These are phyloP conservation scores for Pandemis corylana DNA, from an alignment of 2,888 invertebrate genomes.

Conservation along the genomic window DNA sequence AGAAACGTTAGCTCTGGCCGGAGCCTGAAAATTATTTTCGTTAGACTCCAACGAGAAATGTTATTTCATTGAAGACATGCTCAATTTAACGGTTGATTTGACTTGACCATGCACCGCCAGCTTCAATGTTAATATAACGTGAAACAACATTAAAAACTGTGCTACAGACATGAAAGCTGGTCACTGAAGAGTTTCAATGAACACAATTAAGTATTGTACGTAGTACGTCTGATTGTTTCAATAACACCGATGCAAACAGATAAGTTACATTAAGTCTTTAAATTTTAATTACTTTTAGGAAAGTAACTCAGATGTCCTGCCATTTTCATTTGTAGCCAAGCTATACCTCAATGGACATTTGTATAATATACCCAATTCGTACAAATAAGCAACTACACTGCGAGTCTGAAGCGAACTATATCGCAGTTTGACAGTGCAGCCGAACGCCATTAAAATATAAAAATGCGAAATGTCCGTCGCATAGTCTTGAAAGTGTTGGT, in stretches of 20 bases:
- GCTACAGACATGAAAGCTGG: not conserved
- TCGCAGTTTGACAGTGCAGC: no score
- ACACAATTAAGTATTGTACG: not conserved
- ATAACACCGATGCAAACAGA: not conserved
- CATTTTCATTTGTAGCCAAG: no score
- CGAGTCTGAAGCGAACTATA: no score
- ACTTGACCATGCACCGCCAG: conserved; percentile 13
- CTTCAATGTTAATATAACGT: not conserved
- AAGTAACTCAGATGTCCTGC: no score
- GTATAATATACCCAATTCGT: no score
- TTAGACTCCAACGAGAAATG: not conserved
- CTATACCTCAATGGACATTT: no score
- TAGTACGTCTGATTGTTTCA: not conserved
- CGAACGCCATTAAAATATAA: no score
- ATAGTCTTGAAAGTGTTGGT: not conserved
- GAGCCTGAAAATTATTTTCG: not conserved
- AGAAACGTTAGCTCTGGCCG: not conserved
- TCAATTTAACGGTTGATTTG: conserved; percentile 13
- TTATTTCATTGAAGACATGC: conserved; percentile 3
- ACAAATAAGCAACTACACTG: no score
- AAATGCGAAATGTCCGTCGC: no score
- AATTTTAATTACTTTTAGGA: no score
- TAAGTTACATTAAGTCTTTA: no score
- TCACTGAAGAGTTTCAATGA: not conserved
- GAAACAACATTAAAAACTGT: conserved; percentile 1